Conservation (phyloP, 2,888 invertebrate genomes). For the Acanthosepion lycidas region DNA sequence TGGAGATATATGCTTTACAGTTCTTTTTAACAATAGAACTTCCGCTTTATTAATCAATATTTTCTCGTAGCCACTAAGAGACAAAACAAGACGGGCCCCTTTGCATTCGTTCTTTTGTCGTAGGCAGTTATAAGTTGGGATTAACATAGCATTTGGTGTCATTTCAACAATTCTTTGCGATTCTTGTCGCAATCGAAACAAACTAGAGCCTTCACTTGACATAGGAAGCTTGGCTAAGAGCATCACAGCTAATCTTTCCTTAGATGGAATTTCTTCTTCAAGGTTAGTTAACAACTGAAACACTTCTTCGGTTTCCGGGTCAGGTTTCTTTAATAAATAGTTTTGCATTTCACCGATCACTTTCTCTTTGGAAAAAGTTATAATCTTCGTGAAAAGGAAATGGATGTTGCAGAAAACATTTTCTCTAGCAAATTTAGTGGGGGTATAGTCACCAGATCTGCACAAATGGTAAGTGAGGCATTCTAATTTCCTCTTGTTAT, state of each 20-base stretch:
- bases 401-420: slow-evolving; percentile 63
- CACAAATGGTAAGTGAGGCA: slow-evolving; percentile 63
- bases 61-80: not conserved
- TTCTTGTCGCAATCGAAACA: slow-evolving; percentile 55
- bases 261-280: slow-evolving; percentile 33
- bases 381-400: slow-evolving; percentile 62
- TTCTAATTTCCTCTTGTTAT: slow-evolving; percentile 65
- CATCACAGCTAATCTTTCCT: slow-evolving; percentile 58
- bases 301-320: slow-evolving; percentile 80
- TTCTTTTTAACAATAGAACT: not conserved
- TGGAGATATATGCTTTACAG: not conserved
- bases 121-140: slow-evolving; percentile 64
- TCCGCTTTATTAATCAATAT: not conserved
- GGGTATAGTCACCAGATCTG: slow-evolving; percentile 53
- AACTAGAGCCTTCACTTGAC: slow-evolving; percentile 51
- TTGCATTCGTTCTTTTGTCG: not conserved
- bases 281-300: not conserved
- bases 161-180: slow-evolving; percentile 54
- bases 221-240: slow-evolving; percentile 58
- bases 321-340: slow-evolving; percentile 87
- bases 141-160: slow-evolving; percentile 55
- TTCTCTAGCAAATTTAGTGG: slow-evolving; percentile 56
- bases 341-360: slow-evolving; percentile 84
- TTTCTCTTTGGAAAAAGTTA: slow-evolving; percentile 73
- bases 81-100: not conserved